These are phyloP conservation scores for Luffia ferchaultella DNA, from an alignment of 2,888 invertebrate genomes.

Conservation along the genomic window DNA sequence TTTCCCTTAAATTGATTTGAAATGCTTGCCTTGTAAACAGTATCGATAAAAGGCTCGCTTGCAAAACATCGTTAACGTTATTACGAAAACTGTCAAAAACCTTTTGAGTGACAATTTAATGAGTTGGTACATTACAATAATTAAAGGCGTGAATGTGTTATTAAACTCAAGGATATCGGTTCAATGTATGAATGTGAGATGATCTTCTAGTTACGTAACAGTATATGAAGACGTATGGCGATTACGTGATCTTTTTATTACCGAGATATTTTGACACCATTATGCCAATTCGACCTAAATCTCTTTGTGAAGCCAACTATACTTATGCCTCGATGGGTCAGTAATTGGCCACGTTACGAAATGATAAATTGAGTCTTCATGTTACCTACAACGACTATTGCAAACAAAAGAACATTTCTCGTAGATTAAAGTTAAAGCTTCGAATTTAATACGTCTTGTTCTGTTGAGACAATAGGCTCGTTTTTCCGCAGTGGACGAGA, in stretches of 20 bases:
- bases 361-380: too few relatives aligned
- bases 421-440: too few relatives aligned
- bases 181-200: not conserved
- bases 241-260: not conserved
- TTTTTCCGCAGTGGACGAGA: too few relatives aligned
- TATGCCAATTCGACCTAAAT: not conserved
- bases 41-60: too few relatives aligned
- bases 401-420: too few relatives aligned
- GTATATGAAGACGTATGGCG: not conserved
- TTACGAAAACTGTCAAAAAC: not conserved
- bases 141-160: conserved; percentile 29
- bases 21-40: too few relatives aligned
- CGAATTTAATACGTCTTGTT: too few relatives aligned
- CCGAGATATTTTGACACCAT: not conserved
- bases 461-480: too few relatives aligned
- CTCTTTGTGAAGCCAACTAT: not conserved
- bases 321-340: too few relatives aligned
- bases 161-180: not conserved
- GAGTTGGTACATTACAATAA: conserved; percentile 25
- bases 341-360: too few relatives aligned
- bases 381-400: too few relatives aligned
- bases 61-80: not conserved
- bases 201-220: not conserved
- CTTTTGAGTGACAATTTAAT: conserved; percentile 56
- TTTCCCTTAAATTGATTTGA: too few relatives aligned